phyloP scores from a whole-genome alignment of 2,797 vertebrate species.

The Choloepus didactylus region DNA sequence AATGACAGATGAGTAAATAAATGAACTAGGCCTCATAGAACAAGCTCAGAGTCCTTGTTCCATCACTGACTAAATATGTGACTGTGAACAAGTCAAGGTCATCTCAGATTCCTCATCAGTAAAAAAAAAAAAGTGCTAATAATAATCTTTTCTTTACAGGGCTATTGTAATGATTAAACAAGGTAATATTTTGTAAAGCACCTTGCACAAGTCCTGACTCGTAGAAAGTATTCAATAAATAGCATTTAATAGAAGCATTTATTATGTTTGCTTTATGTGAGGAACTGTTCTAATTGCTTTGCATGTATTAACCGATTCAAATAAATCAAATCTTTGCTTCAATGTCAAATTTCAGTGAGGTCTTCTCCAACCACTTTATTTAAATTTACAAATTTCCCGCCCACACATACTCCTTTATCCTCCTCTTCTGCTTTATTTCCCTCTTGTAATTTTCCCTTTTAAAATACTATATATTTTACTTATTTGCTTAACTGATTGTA shows the following conservation, averaged over 20 bases:
- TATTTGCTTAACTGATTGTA: constrained; percentile 39
- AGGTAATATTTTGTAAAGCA: constrained; percentile 33
- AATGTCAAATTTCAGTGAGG: not conserved
- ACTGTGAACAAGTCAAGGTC: not conserved
- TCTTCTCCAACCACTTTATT: not conserved
- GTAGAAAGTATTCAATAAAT: constrained; percentile 28
- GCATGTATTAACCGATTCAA: constrained; percentile 10
- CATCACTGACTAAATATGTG: not conserved
- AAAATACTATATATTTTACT: constrained; percentile 47
- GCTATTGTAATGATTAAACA: constrained; percentile 5
- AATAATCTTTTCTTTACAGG: constrained; percentile 4
- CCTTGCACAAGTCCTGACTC: not conserved
- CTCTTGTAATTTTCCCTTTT: not conserved
- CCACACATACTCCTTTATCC: not conserved
- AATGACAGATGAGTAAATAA: not conserved
- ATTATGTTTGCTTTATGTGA: not conserved
- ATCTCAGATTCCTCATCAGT: constrained; percentile 12
- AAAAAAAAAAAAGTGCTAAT: not conserved
- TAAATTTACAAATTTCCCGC: constrained; percentile 25
- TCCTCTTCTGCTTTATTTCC: not conserved
- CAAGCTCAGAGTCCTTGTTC: not conserved
- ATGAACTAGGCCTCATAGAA: not conserved
- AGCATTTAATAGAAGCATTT: constrained; percentile 4
- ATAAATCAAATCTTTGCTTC: constrained; percentile 3
- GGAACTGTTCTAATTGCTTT: not conserved